These are phyloP conservation scores for Zeus faber DNA, from an alignment of 2,113 vertebrate genomes.

Conservation along the genomic window DNA sequence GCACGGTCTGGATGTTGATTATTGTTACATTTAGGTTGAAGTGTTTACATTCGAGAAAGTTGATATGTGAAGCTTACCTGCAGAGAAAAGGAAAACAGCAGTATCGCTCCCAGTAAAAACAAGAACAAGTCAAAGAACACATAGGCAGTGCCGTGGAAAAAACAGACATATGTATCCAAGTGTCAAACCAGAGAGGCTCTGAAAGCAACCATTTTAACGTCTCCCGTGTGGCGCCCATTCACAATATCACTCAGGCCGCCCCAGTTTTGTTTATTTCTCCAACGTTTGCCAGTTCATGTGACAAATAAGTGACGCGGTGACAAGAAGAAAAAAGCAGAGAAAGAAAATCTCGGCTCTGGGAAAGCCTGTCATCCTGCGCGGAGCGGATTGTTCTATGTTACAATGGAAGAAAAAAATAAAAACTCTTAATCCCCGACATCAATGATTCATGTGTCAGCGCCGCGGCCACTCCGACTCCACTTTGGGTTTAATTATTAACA, in stretches of 20 bases:
- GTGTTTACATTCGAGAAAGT: too few species aligned
- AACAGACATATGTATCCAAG: too few species aligned
- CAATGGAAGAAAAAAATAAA: constrained; percentile 40
- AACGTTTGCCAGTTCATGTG: constrained; percentile 31
- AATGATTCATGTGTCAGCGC: constrained; percentile 46
- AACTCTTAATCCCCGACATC: constrained; percentile 26
- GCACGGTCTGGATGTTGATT: too few species aligned
- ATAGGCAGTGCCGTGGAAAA: too few species aligned
- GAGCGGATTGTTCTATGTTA: constrained; percentile 32
- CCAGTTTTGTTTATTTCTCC: constrained; percentile 42
- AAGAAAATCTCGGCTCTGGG: constrained; percentile 20
- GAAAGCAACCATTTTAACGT: constrained; percentile 32
- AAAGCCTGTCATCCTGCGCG: constrained; percentile 20
- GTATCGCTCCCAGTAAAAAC: too few species aligned
- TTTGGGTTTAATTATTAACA: constrained; percentile 51
- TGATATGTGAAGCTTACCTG: too few species aligned
- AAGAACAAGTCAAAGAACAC: too few species aligned
- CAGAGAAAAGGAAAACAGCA: too few species aligned
- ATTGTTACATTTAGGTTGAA: too few species aligned
- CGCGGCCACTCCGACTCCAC: constrained; percentile 29
- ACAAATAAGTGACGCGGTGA: constrained; percentile 36
- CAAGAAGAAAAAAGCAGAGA: background rate
- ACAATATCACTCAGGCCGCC: constrained; percentile 32
- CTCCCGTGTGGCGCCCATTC: constrained; percentile 22
- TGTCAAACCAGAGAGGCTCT: constrained; percentile 26